phyloP scores from a whole-genome alignment of 2,797 vertebrate genomes.

The Cynodonichthys magdalenae region DNA sequence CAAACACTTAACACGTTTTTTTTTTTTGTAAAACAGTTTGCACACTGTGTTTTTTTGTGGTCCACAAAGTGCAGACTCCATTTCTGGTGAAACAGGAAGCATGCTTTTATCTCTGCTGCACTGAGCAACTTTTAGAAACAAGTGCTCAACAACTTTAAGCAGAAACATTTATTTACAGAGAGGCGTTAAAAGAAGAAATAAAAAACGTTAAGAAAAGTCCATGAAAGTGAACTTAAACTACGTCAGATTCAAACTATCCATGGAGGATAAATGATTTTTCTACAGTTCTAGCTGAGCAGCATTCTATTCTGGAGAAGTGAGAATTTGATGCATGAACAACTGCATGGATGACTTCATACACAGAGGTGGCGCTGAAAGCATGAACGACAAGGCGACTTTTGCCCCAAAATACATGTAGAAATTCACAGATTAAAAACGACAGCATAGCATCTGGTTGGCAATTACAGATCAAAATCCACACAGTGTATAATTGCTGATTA shows the following conservation, averaged over 20 bases:
- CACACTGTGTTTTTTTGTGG: constrained; percentile 50
- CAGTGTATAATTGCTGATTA: constrained; percentile 54
- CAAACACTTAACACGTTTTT: constrained; percentile 36
- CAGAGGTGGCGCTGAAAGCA: constrained; percentile 10
- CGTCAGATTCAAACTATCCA: constrained; percentile 36
- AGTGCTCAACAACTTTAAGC: constrained; percentile 26
- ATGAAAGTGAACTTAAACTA: constrained; percentile 49
- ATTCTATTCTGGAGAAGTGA: constrained; percentile 62
- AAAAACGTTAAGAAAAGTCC: constrained; percentile 11
- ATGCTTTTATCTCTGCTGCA: constrained; percentile 67
- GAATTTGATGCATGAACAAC: constrained; percentile 51
- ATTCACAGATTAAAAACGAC: constrained; percentile 4
- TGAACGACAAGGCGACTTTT: not conserved
- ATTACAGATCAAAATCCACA: constrained; percentile 27
- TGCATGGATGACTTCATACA: constrained; percentile 43
- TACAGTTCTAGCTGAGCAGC: constrained; percentile 63
- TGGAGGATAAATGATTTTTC: constrained; percentile 35
- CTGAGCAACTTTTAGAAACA: constrained; percentile 59
- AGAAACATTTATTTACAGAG: constrained; percentile 19
- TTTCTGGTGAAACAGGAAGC: constrained; percentile 79
- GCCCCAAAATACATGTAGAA: not conserved
- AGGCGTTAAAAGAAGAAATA: not conserved
- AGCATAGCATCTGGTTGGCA: constrained; percentile 1
- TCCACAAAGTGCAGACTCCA: constrained; percentile 51
- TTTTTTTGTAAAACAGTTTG: constrained; percentile 30